Conservation (phyloP, 2,113 vertebrate species). For the Paramisgurnus dabryanus region DNA sequence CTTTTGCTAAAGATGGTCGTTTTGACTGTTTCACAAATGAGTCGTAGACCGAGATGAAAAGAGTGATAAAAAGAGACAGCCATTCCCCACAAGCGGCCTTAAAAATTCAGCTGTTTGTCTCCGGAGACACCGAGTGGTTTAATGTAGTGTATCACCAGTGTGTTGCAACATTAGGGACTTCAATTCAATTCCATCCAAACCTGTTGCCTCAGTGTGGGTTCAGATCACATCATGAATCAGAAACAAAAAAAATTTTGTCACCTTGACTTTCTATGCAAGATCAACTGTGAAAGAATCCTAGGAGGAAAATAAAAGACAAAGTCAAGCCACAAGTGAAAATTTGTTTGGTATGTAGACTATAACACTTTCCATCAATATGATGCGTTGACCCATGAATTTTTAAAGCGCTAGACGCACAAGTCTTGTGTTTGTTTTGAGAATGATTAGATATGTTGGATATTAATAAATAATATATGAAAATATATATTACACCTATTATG, state of each 20-base stretch:
- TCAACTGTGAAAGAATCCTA: background rate
- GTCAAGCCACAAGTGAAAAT: slow-evolving; percentile 21
- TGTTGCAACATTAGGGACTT: slow-evolving; percentile 12
- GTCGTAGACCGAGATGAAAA: background rate
- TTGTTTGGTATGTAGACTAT: slow-evolving; percentile 25
- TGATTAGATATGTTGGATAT: too few species aligned
- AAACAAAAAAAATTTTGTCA: background rate
- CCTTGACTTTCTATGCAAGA: slow-evolving; percentile 1
- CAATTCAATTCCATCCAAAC: background rate
- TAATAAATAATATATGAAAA: too few species aligned
- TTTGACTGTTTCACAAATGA: slow-evolving; percentile 36
- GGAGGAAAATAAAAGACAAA: background rate
- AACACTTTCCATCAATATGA: too few species aligned
- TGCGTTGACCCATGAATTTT: too few species aligned
- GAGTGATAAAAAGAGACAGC: slow-evolving; percentile 15
- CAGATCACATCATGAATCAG: background rate
- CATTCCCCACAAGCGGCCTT: slow-evolving; percentile 15
- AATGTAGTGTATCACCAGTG: slow-evolving; percentile 26
- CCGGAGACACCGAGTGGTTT: slow-evolving; percentile 1
- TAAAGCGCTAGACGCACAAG: too few species aligned
- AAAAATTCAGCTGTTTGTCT: slow-evolving; percentile 11
- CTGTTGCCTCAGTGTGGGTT: slow-evolving; percentile 1
- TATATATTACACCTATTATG: too few species aligned
- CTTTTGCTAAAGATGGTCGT: slow-evolving; percentile 1
- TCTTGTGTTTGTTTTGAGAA: too few species aligned